These are phyloP conservation scores for Diplodus puntazzo DNA, from an alignment of 2,797 vertebrate genomes.

Conservation along the genomic window DNA sequence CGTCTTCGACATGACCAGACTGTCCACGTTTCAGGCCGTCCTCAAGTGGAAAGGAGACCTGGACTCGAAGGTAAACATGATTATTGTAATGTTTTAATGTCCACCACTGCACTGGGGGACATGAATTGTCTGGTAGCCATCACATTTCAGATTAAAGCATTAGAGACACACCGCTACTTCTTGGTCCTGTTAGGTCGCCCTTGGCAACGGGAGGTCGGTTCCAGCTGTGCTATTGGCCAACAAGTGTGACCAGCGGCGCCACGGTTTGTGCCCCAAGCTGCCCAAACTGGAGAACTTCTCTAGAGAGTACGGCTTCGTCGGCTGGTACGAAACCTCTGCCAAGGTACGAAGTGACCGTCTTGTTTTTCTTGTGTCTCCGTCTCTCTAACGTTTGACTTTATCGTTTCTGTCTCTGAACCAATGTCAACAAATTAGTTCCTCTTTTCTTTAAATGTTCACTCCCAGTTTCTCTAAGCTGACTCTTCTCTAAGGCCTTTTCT, in stretches of 20 bases:
- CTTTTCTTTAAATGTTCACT: neutral
- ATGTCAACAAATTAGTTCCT: neutral
- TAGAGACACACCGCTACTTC: neutral
- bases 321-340: slow-evolving; percentile 87
- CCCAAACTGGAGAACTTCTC: slow-evolving; percentile 86
- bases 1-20: slow-evolving; percentile 87
- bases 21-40: slow-evolving; percentile 87
- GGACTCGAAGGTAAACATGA: slow-evolving; percentile 81
- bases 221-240: slow-evolving; percentile 87
- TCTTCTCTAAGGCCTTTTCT: too few species aligned
- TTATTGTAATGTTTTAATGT: too few species aligned
- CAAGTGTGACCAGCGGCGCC: slow-evolving; percentile 84
- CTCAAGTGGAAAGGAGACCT: slow-evolving; percentile 89
- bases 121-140: too few species aligned
- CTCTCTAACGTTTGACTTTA: too few species aligned
- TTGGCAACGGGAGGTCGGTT: slow-evolving; percentile 83
- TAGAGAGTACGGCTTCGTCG: slow-evolving; percentile 83
- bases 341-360: slow-evolving; percentile 71
- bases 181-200: slow-evolving; percentile 72
- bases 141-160: neutral
- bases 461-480: neutral
- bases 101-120: too few species aligned
- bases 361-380: neutral
- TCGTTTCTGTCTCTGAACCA: neutral
- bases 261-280: slow-evolving; percentile 80